A percentile compares a stretch with the other conserved stretches of the same genome.
Conservation (phyloP, 1,140 invertebrate species). For the Drosophila burlai region DNA sequence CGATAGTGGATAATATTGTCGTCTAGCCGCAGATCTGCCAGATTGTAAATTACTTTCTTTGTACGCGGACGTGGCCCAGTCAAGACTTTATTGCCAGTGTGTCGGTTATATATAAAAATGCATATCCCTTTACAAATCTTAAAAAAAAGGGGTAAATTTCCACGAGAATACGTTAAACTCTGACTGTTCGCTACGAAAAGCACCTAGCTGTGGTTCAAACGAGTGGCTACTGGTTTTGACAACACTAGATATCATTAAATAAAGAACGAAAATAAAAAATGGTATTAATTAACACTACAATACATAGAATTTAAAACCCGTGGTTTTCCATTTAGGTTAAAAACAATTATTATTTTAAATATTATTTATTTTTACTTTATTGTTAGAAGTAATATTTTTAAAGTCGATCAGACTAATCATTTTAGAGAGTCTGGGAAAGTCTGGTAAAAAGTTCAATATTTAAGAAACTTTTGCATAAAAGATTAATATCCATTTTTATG, state of each 20-base stretch:
- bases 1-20: slow-evolving; percentile 8
- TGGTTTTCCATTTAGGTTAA: too few species aligned
- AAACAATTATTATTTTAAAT: too few species aligned
- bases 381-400: too few species aligned
- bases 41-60: slow-evolving; percentile 48
- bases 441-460: neutral
- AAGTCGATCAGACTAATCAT: neutral
- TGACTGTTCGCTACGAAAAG: neutral
- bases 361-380: too few species aligned
- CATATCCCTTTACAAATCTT: slow-evolving; percentile 25
- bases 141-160: slow-evolving; percentile 42
- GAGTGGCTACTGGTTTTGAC: slow-evolving; percentile 46
- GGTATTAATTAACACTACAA: neutral
- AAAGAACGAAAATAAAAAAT: neutral
- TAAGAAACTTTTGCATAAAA: neutral
- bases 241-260: neutral
- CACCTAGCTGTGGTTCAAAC: slow-evolving; percentile 15
- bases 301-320: too few species aligned
- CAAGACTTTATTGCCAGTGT: slow-evolving; percentile 21
- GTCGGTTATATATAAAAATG: slow-evolving; percentile 20
- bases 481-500: neutral
- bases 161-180: slow-evolving; percentile 7
- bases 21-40: slow-evolving; percentile 14
- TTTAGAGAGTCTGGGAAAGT: neutral
- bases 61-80: slow-evolving; percentile 21